These are phyloP conservation scores for Cyrtodaria siliqua DNA, from an alignment of 2,888 invertebrate genomes.

Conservation along the genomic window DNA sequence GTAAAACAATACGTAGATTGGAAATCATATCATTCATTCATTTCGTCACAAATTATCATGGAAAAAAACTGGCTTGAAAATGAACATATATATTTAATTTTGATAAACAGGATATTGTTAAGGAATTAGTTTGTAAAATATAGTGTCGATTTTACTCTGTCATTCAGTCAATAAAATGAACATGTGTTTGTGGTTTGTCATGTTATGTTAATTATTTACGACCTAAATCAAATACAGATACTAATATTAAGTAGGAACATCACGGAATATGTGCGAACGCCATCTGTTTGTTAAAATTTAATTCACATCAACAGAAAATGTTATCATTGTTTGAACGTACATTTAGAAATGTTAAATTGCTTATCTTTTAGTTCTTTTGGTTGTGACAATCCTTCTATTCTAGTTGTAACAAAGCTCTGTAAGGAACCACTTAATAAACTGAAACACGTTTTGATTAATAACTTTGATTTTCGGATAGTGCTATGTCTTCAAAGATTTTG, in stretches of 20 bases:
- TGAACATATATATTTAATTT: too few relatives aligned
- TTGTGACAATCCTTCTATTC: not conserved
- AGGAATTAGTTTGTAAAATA: too few relatives aligned
- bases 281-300: not conserved
- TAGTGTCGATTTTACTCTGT: too few relatives aligned
- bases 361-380: slow-evolving; percentile 41
- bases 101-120: too few relatives aligned
- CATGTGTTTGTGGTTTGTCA: too few relatives aligned
- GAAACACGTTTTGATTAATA: not conserved
- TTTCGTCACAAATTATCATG: too few relatives aligned
- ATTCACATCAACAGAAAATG: slow-evolving; percentile 2
- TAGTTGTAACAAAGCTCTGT: not conserved
- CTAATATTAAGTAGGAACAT: not conserved
- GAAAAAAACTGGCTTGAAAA: too few relatives aligned
- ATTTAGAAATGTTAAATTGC: slow-evolving; percentile 26
- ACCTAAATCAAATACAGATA: too few relatives aligned
- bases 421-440: not conserved
- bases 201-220: too few relatives aligned
- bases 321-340: slow-evolving; percentile 15
- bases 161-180: too few relatives aligned
- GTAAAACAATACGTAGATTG: too few relatives aligned
- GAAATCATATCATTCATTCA: too few relatives aligned
- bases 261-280: not conserved
- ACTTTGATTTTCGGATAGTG: slow-evolving; percentile 23
- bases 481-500: slow-evolving; percentile 51